Evolutionary conservation across 2,113 vertebrate species (phyloP).

Genomic region (Nyctereutes procyonoides): DNA sequence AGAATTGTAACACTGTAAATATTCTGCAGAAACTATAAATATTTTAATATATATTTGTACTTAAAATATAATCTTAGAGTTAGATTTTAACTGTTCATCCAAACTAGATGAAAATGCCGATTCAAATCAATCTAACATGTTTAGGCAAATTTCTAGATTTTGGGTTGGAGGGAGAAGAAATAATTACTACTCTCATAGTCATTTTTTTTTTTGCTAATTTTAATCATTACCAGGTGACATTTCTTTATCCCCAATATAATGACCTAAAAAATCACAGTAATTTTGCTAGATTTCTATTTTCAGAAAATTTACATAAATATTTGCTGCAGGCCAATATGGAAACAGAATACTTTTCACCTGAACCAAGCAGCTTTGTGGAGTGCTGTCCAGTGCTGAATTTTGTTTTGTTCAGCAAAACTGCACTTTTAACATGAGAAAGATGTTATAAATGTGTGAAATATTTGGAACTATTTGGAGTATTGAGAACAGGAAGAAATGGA

Average conservation of each 20-base stretch:
- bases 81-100: conserved; percentile 56
- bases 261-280: conserved; percentile 71
- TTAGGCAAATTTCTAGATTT: conserved; percentile 45
- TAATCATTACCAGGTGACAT: conserved; percentile 69
- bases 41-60: conserved; percentile 69
- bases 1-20: conserved; percentile 71
- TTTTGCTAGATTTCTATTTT: conserved; percentile 75
- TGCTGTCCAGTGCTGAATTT: conserved; percentile 85
- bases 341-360: conserved; percentile 67
- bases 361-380: conserved; percentile 57
- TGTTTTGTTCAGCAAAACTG: conserved; percentile 63
- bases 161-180: conserved; percentile 59
- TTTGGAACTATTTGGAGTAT: not conserved
- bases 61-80: conserved; percentile 64
- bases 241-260: not conserved
- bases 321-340: conserved; percentile 71
- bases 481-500: not conserved
- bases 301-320: conserved; percentile 83
- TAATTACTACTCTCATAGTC: conserved; percentile 69
- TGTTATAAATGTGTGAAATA: conserved; percentile 42
- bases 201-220: conserved; percentile 74
- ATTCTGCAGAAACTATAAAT: conserved; percentile 47
- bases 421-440: conserved; percentile 43
- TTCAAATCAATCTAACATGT: conserved; percentile 50
- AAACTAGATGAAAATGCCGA: conserved; percentile 1